phyloP scores from a whole-genome alignment of 2,888 invertebrate genomes.

The Phalangium opilio region DNA sequence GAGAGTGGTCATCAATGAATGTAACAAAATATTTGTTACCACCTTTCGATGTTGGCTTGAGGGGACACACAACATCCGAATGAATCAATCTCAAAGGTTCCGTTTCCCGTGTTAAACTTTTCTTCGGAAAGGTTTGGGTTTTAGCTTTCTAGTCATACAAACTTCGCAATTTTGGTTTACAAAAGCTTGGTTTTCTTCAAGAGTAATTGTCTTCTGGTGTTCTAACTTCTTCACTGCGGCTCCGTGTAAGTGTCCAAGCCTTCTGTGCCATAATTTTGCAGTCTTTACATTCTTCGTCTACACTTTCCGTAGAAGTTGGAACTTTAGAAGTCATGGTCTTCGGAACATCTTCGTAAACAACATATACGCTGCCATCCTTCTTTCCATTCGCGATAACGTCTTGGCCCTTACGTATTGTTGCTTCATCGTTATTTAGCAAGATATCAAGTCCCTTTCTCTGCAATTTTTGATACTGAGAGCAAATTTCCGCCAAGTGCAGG shows the following conservation, averaged over 20 bases:
- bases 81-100: constrained; percentile 2
- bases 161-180: neutral
- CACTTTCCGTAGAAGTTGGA: no score
- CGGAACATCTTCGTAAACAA: no score
- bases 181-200: no score
- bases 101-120: neutral
- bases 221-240: neutral
- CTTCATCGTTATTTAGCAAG: no score
- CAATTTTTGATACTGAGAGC: no score
- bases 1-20: constrained; percentile 5
- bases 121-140: constrained; percentile 3
- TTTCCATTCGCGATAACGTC: no score
- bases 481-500: no score
- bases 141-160: constrained; percentile 2
- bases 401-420: no score
- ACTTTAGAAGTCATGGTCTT: no score
- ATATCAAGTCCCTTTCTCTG: no score
- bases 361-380: no score
- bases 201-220: no score
- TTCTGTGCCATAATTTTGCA: neutral
- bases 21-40: constrained; percentile 3
- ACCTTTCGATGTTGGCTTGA: constrained; percentile 3
- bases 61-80: constrained; percentile 5
- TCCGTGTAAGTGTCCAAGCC: constrained; percentile 5
- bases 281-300: neutral